Evolutionary conservation across 2,888 invertebrate species (phyloP).

Genomic region (Fissipunctia ypsillon): DNA sequence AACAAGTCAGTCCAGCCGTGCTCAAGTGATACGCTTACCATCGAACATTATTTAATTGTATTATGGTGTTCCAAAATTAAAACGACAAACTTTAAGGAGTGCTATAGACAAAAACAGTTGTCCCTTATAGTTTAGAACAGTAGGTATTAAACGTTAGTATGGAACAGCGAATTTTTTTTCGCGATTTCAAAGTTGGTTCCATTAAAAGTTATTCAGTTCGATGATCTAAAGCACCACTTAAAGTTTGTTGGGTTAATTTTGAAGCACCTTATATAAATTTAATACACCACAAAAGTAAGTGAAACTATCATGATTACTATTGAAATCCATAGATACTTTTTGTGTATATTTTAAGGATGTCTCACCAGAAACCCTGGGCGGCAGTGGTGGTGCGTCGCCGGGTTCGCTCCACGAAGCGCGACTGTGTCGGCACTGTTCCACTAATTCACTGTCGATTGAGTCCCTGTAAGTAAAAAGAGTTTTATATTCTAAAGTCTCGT

Average conservation of each 20-base stretch:
- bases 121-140: too few species aligned
- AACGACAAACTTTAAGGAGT: too few species aligned
- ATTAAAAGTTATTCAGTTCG: too few species aligned
- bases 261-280: too few species aligned
- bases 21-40: not conserved
- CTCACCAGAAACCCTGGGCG: slow-evolving; percentile 94
- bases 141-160: too few species aligned
- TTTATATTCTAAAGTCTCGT: not conserved
- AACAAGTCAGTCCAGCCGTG: not conserved
- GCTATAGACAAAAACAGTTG: too few species aligned
- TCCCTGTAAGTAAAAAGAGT: slow-evolving; percentile 73
- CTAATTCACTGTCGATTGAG: slow-evolving; percentile 88
- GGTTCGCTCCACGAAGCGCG: slow-evolving; percentile 87
- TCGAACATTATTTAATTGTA: not conserved
- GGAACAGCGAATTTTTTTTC: too few species aligned
- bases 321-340: not conserved
- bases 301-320: not conserved
- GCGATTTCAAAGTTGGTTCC: too few species aligned
- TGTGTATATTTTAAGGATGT: slow-evolving; percentile 14
- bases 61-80: too few species aligned
- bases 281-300: not conserved
- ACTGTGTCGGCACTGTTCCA: slow-evolving; percentile 90
- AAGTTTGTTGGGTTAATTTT: too few species aligned
- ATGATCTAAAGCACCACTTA: too few species aligned
- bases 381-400: slow-evolving; percentile 94